These are phyloP conservation scores for Gulo gulo DNA, from an alignment of 2,113 vertebrate species.

Conservation along the genomic window DNA sequence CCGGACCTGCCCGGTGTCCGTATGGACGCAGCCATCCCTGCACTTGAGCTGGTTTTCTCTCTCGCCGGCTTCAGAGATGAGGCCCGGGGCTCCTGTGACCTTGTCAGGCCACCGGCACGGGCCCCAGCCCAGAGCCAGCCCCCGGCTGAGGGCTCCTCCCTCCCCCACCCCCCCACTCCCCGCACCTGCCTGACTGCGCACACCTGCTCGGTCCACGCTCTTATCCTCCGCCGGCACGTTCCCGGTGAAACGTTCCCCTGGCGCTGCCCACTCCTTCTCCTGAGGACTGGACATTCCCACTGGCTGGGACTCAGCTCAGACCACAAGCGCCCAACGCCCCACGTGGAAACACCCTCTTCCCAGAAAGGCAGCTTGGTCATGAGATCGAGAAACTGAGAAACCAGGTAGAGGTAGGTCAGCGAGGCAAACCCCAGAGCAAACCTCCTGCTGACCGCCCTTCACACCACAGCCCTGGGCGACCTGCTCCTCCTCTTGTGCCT, in stretches of 20 bases:
- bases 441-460: neutral
- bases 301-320: neutral
- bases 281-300: neutral
- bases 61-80: neutral
- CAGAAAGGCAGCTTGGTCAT: neutral
- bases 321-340: neutral
- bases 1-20: neutral
- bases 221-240: neutral
- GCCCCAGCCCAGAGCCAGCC: neutral
- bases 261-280: neutral
- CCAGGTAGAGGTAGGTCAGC: neutral
- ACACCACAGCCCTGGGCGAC: neutral
- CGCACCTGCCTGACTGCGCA: neutral
- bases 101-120: neutral
- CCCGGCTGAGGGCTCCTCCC: neutral
- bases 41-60: neutral
- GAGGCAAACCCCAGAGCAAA: neutral
- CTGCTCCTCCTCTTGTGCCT: neutral
- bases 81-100: neutral
- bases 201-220: neutral
- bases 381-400: neutral
- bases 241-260: neutral
- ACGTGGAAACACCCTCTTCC: neutral
- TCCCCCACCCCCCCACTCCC: neutral
- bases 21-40: neutral